Conservation (phyloP, 2,113 vertebrate species). For the Synodontis membranacea region DNA sequence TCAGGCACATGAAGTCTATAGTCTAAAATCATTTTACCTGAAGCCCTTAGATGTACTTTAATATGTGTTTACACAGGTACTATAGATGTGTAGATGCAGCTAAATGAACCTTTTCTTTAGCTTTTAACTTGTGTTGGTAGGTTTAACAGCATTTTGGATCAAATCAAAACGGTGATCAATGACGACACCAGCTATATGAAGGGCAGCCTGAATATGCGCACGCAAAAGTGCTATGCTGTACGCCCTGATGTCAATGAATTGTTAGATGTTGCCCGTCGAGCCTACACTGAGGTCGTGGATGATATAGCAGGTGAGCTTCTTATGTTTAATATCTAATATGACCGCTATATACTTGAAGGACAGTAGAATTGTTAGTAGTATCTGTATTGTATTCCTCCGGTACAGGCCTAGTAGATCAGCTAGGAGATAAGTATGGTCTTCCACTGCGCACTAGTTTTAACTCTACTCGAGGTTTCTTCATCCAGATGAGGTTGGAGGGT, state of each 20-base stretch:
- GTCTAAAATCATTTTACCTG: neutral
- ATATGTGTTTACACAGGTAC: neutral
- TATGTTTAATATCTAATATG: neutral
- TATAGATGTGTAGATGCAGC: neutral
- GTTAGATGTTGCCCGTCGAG: slow-evolving; percentile 90
- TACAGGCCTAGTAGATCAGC: slow-evolving; percentile 84
- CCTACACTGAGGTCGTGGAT: slow-evolving; percentile 95
- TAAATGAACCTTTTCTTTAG: neutral
- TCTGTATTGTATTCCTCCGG: slow-evolving; percentile 11
- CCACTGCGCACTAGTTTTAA: slow-evolving; percentile 93
- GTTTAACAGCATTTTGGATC: slow-evolving; percentile 86
- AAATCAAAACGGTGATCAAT: slow-evolving; percentile 92
- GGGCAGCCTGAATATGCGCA: slow-evolving; percentile 91
- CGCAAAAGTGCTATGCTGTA: slow-evolving; percentile 96
- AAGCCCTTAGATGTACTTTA: neutral
- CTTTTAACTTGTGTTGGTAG: slow-evolving; percentile 64
- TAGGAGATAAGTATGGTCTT: slow-evolving; percentile 84
- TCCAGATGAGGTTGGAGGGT: slow-evolving; percentile 86
- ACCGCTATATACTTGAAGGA: neutral
- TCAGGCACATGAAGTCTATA: neutral
- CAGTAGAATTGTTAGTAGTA: neutral
- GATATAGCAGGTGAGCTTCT: slow-evolving; percentile 86
- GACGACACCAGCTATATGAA: slow-evolving; percentile 86
- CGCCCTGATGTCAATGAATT: slow-evolving; percentile 90
- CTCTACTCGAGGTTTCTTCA: slow-evolving; percentile 89